Conservation (phyloP, 2,888 invertebrate genomes). For the Liodrosophila aerea region DNA sequence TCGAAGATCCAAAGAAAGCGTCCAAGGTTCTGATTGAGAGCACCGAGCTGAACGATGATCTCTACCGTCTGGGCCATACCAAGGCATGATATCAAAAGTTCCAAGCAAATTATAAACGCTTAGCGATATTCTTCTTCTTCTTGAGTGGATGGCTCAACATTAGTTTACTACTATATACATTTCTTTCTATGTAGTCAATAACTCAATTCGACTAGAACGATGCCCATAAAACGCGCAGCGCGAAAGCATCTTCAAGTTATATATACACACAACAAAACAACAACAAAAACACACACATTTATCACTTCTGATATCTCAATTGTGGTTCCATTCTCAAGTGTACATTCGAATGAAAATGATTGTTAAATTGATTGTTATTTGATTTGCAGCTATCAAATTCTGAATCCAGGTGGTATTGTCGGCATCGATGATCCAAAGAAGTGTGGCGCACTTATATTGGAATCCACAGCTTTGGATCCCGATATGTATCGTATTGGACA, state of each 20-base stretch:
- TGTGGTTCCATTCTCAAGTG: constrained; percentile 42
- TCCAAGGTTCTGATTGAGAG: constrained; percentile 91
- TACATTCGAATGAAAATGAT: constrained; percentile 28
- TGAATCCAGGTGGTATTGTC: constrained; percentile 94
- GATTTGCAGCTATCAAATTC: constrained; percentile 96
- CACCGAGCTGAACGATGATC: constrained; percentile 93
- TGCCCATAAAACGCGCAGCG: constrained; percentile 41
- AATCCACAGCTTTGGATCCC: constrained; percentile 91
- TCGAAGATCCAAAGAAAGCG: constrained; percentile 90
- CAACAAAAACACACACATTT: constrained; percentile 20
- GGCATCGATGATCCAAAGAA: constrained; percentile 91
- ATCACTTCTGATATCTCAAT: constrained; percentile 1
- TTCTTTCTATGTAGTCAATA: constrained; percentile 58
- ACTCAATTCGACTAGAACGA: constrained; percentile 30
- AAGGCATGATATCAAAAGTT: constrained; percentile 90
- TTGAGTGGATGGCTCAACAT: constrained; percentile 73
- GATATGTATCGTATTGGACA: constrained; percentile 98
- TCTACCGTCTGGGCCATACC: constrained; percentile 98
- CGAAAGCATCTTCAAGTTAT: constrained; percentile 31
- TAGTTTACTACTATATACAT: constrained; percentile 10
- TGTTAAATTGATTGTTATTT: constrained; percentile 19
- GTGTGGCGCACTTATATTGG: constrained; percentile 83
- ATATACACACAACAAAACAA: constrained; percentile 31
- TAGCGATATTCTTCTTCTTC: constrained; percentile 53
- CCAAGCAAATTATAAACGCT: constrained; percentile 14